Base-by-base conservation (phyloP, 2,113 vertebrate genomes). In the Thamnophis sirtalis region DNA sequence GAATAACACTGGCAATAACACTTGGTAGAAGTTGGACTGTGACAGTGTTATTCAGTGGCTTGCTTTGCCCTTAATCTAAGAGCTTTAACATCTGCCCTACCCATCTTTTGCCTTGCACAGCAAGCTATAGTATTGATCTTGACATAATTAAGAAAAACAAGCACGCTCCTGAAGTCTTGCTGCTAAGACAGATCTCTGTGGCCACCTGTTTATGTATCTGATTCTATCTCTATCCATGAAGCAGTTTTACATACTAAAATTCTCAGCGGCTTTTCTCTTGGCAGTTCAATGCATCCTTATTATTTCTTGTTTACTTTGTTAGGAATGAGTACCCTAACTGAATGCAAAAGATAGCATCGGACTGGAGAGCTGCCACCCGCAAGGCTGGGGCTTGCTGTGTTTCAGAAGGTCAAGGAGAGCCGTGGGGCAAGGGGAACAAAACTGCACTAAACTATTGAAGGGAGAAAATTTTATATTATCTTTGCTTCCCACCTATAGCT, bases 371-470 rank as follows among this genome's bases (percentile, higher is more conserved):
- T 90, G 38, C 84, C 92, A 43, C 86, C 21, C 28, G 48, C 89
- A n/a, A 55, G 51, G 38, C 86, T 28, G 15, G 33, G 91, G 93
- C 43, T 86, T 91, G 19, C 55, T 68, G 49, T 22, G 9, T 60
- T 90, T 84, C 33, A 90, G 92, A 95, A 89, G 0, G 0, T 80
- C 55, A 91, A 93, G 91, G 84, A 84, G 55, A 91, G 56, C 86
- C 91, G 28, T 21, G 88, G 86, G 91, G 91, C 15, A 95, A 22
- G 19, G 55, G 73, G 15, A 22, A 49, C 38, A 93, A 89, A 90
- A 38, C 50, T 26, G 4, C 8, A 9, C 53, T 88, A 68, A 94
- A 84, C 68, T 91, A 91, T 91, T 54, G 93, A 96, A 93, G 80
- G 58, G n/a, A 85, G 68, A 86, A 91, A 0, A 88, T 86, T 50